These are phyloP conservation scores for Athene noctua DNA, from an alignment of 2,113 vertebrate species.

Conservation along the genomic window DNA sequence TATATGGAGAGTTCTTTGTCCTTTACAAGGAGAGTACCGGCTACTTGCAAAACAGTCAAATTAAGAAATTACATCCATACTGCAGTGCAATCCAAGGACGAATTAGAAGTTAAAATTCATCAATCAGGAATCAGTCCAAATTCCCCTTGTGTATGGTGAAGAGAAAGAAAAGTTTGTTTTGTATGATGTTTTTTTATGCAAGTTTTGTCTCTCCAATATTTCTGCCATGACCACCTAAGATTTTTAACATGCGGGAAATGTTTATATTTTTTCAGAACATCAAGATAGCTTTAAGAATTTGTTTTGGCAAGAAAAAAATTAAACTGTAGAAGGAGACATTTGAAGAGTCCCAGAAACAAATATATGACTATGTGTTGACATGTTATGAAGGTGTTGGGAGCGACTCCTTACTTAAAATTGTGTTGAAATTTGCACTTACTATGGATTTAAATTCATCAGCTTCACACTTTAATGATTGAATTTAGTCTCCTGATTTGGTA, in stretches of 20 bases:
- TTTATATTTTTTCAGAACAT: conserved; percentile 37
- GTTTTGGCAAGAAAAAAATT: conserved; percentile 58
- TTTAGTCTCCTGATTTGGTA: conserved; percentile 41
- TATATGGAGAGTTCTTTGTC: not conserved
- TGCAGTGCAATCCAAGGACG: not conserved
- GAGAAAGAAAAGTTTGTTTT: not conserved
- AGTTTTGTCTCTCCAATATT: not conserved
- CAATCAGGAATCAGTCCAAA: conserved; percentile 1
- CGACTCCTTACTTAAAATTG: conserved; percentile 57
- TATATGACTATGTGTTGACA: conserved; percentile 69
- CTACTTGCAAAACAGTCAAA: conserved; percentile 40
- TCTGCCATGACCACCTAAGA: not conserved
- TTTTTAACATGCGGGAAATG: not conserved
- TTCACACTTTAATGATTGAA: conserved; percentile 61
- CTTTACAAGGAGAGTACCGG: conserved; percentile 22
- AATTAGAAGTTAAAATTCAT: conserved; percentile 52
- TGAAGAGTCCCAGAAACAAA: conserved; percentile 68
- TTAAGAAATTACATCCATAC: conserved; percentile 8
- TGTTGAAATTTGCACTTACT: conserved; percentile 66
- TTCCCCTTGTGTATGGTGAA: not conserved
- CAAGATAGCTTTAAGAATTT: conserved; percentile 33
- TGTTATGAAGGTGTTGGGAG: conserved; percentile 67
- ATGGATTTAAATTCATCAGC: conserved; percentile 56
- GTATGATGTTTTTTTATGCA: not conserved
- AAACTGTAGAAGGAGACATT: conserved; percentile 48